Percentiles rank a stretch among this genome's conserved stretches.
These are phyloP conservation scores for Grapholita molesta DNA, from an alignment of 1,140 invertebrate genomes.

Conservation along the genomic window DNA sequence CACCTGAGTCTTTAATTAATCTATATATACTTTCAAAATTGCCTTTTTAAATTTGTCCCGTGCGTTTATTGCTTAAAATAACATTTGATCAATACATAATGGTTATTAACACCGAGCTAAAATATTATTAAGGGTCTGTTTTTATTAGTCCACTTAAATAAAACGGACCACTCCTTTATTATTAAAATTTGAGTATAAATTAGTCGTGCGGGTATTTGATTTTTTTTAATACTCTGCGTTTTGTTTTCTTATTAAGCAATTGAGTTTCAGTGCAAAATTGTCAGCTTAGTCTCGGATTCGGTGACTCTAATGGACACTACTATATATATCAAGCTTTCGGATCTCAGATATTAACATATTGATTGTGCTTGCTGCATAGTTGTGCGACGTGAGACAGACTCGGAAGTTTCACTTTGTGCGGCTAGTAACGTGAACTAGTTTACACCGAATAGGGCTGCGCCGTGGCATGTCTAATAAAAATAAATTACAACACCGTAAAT, in stretches of 20 bases:
- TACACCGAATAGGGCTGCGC: slow-evolving; percentile 32
- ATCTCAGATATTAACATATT: slow-evolving; percentile 74
- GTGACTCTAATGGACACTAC: slow-evolving; percentile 44
- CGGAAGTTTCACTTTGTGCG: slow-evolving; percentile 14
- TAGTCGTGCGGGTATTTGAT: too few species aligned
- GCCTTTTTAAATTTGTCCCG: not conserved
- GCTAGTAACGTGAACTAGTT: slow-evolving; percentile 33
- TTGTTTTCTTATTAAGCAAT: not conserved
- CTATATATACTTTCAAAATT: slow-evolving; percentile 15
- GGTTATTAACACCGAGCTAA: not conserved
- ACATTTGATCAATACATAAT: not conserved
- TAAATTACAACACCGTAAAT: slow-evolving; percentile 43
- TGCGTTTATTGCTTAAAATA: not conserved
- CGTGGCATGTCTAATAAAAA: slow-evolving; percentile 35
- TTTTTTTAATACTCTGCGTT: not conserved
- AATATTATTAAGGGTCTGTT: not conserved
- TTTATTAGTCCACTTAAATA: not conserved
- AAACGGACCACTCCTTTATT: too few species aligned
- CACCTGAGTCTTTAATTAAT: slow-evolving; percentile 59
- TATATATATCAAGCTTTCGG: slow-evolving; percentile 66
- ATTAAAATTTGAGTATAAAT: too few species aligned
- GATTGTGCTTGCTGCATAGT: slow-evolving; percentile 67
- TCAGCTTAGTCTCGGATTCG: slow-evolving; percentile 43
- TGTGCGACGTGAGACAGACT: slow-evolving; percentile 45
- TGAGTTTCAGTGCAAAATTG: not conserved